phyloP scores from a whole-genome alignment of 2,113 vertebrate species.

The Pogonocichla stellata region DNA sequence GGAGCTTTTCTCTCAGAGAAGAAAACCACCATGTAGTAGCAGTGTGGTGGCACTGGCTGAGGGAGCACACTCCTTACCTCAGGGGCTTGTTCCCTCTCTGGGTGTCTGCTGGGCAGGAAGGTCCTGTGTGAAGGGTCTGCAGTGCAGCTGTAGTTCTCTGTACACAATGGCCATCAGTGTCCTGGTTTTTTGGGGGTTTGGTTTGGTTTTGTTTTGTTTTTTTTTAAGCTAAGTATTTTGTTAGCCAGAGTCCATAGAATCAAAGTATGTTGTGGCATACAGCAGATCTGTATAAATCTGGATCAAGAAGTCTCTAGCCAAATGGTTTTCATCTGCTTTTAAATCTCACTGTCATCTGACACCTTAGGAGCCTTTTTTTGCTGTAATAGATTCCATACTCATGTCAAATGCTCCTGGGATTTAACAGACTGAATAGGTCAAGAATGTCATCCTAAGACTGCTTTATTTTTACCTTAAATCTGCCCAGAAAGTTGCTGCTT shows the following conservation, averaged over 20 bases:
- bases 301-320: not conserved
- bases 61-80: not conserved
- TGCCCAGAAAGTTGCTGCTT: not conserved
- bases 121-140: not conserved
- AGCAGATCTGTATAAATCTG: not conserved
- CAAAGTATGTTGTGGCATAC: not conserved
- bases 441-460: not conserved
- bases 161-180: not conserved
- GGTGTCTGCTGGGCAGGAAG: not conserved
- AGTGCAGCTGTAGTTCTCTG: not conserved
- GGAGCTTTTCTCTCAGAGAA: not conserved
- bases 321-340: conserved; percentile 1
- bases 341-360: not conserved
- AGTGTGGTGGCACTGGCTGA: not conserved
- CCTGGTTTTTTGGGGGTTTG: not conserved
- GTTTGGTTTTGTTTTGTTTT: not conserved
- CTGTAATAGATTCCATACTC: not conserved
- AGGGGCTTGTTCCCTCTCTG: not conserved
- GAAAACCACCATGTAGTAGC: not conserved
- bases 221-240: not conserved
- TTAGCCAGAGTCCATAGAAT: not conserved
- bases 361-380: not conserved
- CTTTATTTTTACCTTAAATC: not conserved
- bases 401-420: not conserved
- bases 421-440: not conserved